These are phyloP conservation scores for Dendrophyllia cribrosa DNA, from an alignment of 64 coral and sea anemone genomes.

Conservation along the genomic window DNA sequence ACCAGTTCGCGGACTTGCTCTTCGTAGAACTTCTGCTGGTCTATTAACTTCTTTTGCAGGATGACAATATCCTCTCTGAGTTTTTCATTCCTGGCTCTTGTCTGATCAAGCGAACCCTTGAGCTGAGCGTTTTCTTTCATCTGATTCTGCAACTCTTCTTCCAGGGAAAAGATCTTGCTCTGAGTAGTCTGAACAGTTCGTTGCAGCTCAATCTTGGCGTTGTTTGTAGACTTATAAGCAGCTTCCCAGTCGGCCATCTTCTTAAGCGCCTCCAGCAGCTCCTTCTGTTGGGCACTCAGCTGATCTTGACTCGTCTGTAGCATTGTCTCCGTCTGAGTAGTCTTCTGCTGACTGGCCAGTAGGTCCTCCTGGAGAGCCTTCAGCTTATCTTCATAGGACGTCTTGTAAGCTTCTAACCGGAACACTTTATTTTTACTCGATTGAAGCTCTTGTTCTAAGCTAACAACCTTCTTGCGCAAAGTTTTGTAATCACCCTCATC, in stretches of 20 bases:
- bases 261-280: constrained; percentile 88
- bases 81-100: constrained; percentile 86
- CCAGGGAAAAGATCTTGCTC: constrained; percentile 78
- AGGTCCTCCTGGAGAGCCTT: constrained; percentile 89
- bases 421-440: constrained; percentile 87
- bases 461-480: constrained; percentile 82
- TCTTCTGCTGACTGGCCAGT: constrained; percentile 84
- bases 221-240: constrained; percentile 74
- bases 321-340: constrained; percentile 73
- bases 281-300: constrained; percentile 84
- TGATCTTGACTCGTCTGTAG: constrained; percentile 83
- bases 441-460: constrained; percentile 91
- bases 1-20: constrained; percentile 83
- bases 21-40: constrained; percentile 93
- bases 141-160: constrained; percentile 91
- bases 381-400: constrained; percentile 96
- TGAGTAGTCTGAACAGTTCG: constrained; percentile 75
- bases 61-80: constrained; percentile 85
- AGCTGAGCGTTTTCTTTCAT: constrained; percentile 92
- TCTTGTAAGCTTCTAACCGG: constrained; percentile 94
- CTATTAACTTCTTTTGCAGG: constrained; percentile 92
- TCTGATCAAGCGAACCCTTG: constrained; percentile 88
- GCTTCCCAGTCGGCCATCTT: constrained; percentile 90
- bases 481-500: constrained; percentile 85
- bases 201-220: constrained; percentile 89